phyloP scores from a whole-genome alignment of 2,888 invertebrate genomes.

The Notodonta ziczac region DNA sequence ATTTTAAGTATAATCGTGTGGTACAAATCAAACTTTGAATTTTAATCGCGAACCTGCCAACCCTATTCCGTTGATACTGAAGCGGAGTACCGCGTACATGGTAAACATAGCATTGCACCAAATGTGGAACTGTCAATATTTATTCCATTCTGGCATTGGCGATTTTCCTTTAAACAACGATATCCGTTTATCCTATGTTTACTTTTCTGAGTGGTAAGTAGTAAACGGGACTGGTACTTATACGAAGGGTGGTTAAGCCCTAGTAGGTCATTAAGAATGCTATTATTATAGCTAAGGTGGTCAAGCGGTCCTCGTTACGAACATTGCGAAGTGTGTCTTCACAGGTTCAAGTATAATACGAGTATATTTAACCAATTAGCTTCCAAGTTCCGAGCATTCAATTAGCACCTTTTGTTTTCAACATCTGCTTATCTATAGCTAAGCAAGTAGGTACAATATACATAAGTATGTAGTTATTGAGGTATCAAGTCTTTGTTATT shows the following conservation, averaged over 20 bases:
- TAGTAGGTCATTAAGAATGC: neutral
- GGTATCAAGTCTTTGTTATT: no score
- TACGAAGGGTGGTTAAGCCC: no score
- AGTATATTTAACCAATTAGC: neutral
- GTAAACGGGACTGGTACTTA: no score
- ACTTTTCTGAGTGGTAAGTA: no score
- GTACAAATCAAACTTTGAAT: no score
- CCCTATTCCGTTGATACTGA: neutral
- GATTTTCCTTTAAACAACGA: no score
- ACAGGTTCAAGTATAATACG: neutral
- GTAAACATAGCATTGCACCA: neutral
- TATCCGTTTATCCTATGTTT: no score
- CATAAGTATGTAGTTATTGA: no score
- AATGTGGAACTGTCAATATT: conserved; percentile 1
- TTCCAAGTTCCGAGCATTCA: neutral
- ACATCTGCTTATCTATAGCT: no score
- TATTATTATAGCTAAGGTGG: neutral
- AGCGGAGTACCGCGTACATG: neutral
- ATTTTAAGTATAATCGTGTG: no score
- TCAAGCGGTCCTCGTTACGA: neutral
- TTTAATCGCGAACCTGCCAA: neutral
- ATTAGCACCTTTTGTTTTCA: neutral
- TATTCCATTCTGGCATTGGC: neutral
- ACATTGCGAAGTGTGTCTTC: neutral
- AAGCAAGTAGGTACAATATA: no score